Percentiles rank a stretch among this genome's conserved stretches.
Conservation (phyloP, 1,140 invertebrate genomes). For the Hycleus cichorii region DNA sequence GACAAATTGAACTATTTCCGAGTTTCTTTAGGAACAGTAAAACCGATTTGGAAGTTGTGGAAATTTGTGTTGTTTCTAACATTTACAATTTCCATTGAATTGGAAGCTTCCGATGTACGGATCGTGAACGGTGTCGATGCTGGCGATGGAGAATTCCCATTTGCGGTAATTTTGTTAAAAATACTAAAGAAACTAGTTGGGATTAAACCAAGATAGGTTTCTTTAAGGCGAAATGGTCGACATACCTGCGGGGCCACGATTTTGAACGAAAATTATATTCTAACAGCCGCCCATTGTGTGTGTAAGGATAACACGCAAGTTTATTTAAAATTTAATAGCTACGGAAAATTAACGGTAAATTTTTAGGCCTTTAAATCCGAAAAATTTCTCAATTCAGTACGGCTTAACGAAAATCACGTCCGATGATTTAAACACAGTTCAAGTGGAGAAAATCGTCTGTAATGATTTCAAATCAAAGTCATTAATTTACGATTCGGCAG, state of each 20-base stretch:
- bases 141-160: constrained; percentile 26
- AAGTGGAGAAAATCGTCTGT: constrained; percentile 19
- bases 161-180: too few species aligned
- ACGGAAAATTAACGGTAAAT: neutral
- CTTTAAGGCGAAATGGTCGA: constrained; percentile 13
- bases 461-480: constrained; percentile 1
- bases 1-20: too few species aligned
- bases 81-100: too few species aligned
- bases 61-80: too few species aligned
- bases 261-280: constrained; percentile 23
- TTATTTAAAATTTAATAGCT: neutral
- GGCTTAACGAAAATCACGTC: constrained; percentile 16
- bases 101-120: neutral
- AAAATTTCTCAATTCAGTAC: constrained; percentile 20
- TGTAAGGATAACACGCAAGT: neutral
- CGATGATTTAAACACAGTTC: constrained; percentile 10
- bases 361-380: constrained; percentile 17
- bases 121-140: constrained; percentile 30
- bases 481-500: constrained; percentile 18
- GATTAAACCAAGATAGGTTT: constrained; percentile 14
- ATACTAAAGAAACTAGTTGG: too few species aligned
- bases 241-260: constrained; percentile 29
- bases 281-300: constrained; percentile 31
- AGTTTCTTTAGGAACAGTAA: too few species aligned
- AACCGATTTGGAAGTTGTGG: too few species aligned